Evolutionary conservation across 2,888 invertebrate genomes (phyloP).

Genomic region (Drosophila affinis): DNA sequence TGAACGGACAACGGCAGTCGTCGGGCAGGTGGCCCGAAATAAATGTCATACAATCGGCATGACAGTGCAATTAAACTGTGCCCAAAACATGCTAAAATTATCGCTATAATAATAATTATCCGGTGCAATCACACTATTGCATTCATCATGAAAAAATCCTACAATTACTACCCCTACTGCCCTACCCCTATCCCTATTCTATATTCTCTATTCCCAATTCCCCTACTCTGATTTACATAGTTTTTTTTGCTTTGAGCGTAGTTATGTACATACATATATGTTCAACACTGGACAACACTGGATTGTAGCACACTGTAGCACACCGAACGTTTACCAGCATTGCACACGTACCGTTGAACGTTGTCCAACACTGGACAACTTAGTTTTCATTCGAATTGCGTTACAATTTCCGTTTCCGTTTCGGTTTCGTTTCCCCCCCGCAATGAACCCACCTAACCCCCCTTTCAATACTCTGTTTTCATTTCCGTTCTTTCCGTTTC

Average conservation of each 20-base stretch:
- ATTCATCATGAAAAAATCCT: not conserved
- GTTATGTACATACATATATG: not conserved
- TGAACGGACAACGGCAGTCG: slow-evolving; percentile 18
- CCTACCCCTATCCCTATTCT: too few species aligned
- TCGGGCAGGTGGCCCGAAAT: slow-evolving; percentile 45
- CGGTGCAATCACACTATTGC: not conserved
- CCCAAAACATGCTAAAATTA: slow-evolving; percentile 55
- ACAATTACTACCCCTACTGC: too few species aligned
- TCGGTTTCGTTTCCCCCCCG: slow-evolving; percentile 17
- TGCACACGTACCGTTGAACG: slow-evolving; percentile 7
- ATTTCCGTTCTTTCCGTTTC: slow-evolving; percentile 6
- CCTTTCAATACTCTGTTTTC: not conserved
- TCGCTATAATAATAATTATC: slow-evolving; percentile 37
- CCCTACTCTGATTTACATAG: not conserved
- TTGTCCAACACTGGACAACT: slow-evolving; percentile 34
- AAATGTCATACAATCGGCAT: slow-evolving; percentile 61
- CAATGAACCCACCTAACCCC: not conserved
- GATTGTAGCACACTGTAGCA: slow-evolving; percentile 18
- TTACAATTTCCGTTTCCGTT: slow-evolving; percentile 41
- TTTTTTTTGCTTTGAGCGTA: not conserved
- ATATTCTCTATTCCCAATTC: too few species aligned
- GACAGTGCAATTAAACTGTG: slow-evolving; percentile 64
- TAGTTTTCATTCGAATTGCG: slow-evolving; percentile 32
- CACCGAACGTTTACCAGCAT: not conserved
- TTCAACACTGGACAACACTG: not conserved